Percentiles rank a stretch among this genome's conserved stretches.
Evolutionary conservation across 2,113 vertebrate genomes (phyloP).

Genomic region (Helogale parvula): DNA sequence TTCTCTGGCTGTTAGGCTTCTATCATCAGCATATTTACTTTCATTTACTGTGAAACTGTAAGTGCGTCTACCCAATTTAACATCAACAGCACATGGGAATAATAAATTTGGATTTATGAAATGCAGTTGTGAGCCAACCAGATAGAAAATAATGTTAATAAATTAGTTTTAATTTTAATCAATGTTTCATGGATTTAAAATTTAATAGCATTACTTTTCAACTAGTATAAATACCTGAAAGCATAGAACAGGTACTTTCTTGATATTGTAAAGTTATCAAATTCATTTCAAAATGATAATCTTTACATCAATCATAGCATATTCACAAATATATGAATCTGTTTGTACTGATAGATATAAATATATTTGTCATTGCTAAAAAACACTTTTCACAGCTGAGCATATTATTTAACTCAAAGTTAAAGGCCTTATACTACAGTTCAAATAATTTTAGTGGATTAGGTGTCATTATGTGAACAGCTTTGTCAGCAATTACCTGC

Average conservation of each 20-base stretch:
- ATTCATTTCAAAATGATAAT: constrained; percentile 74
- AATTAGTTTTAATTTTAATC: constrained; percentile 77
- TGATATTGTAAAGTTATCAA: constrained; percentile 76
- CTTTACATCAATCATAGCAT: constrained; percentile 70
- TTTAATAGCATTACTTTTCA: constrained; percentile 77
- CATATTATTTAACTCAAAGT: constrained; percentile 77
- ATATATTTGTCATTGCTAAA: constrained; percentile 59
- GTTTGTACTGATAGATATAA: constrained; percentile 56
- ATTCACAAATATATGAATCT: constrained; percentile 37
- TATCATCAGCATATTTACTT: not conserved
- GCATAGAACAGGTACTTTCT: constrained; percentile 40
- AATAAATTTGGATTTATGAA: constrained; percentile 82
- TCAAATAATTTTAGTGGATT: constrained; percentile 82
- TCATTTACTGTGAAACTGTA: not conserved
- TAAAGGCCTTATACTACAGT: constrained; percentile 71
- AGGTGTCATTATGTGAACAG: constrained; percentile 75
- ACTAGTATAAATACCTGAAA: constrained; percentile 67
- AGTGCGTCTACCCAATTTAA: constrained; percentile 73
- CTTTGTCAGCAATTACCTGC: constrained; percentile 82
- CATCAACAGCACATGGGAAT: constrained; percentile 83
- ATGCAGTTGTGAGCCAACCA: constrained; percentile 69
- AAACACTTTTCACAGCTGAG: constrained; percentile 51
- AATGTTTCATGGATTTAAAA: constrained; percentile 73
- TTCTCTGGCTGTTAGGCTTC: not conserved
- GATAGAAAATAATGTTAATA: constrained; percentile 78